Base-by-base conservation (phyloP, 2,888 invertebrate genomes). In the Caenorhabditis sinica region DNA sequence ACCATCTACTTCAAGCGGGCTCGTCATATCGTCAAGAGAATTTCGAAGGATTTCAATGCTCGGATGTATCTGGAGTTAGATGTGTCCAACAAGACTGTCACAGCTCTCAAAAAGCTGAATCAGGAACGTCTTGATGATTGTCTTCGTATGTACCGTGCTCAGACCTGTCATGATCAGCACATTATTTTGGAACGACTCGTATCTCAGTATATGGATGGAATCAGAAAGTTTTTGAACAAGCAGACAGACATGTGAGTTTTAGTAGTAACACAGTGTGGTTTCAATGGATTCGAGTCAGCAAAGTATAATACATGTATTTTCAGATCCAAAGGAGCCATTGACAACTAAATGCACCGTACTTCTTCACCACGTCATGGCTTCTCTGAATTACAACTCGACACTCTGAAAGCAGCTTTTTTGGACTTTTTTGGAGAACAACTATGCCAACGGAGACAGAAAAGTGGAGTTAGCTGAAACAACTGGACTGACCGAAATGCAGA, bases 101-200 rank as follows among this genome's bases (percentile, higher is more conserved):
- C 63, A 0, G 23, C 45, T 28, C 71, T 56, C 28, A 79, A 72
- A 36, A 79, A 71, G 49, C 61, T 79, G 25, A 63, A 71, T 25
- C 65, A 71, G 23, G 0, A 6, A 1, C 36, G 43, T 5, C 25
- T 83, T 0, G 51, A 79, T 13, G 65, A 71, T 6, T 23, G 65
- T 8, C 40, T 72, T 25, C 71, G 79, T 0, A 56, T 43, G 53
- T 90, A 82, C 80, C 89, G 90, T n/a, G 53, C 94, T 91, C 95
- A 98, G 94, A 97, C 97, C 2, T 98, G 97, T 94, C 98, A 97
- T 93, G 98, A 99, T 94, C 98, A 98, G 93, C 97, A 98, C 92
- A 96, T 96, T 2, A 97, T 99, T 0, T 97, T 83, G 36, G 91
- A 90, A 13, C 85, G 97, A 96, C 93, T 96, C 96, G 83, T 95